Evolutionary conservation across 1,140 invertebrate species (phyloP), one percentile per base, ranked within the genome.

Genomic region (Aphaenogaster ashmeadi): DNA sequence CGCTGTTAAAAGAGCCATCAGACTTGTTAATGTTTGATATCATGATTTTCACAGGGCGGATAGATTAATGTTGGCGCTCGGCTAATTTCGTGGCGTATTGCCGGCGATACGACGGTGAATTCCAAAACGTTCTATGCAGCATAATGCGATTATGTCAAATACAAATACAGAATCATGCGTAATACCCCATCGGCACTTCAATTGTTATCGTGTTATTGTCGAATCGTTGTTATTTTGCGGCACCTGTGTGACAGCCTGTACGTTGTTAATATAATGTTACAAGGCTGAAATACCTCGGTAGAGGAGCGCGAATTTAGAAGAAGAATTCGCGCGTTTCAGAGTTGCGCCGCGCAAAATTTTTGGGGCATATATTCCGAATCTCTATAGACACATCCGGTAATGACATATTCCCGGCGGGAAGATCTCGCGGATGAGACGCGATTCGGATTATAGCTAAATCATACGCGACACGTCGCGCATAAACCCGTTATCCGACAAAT

Each of bases 11-110:
- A 83, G 80, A 83, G 80, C 80, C 80, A 52, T 83, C 80, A 83
- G 69, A 83, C 80, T 74, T 83, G 80, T 83, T 83, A 83, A 83
- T 74, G 80, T 72, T 83, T 83, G 80, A 83, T 83, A 60, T 74
- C 71, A 83, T 83, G 67, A 83, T 83, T 83, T 83, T 83, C 80
- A 8, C 67, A 74, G 67, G 27, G 11, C 67, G 52, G 3, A 83
- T 74, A 83, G 80, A 83, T 83, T 83, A 83, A 83, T 72, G 67
- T 21, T 74, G 80, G 80, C 80, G 67, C 18, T 4, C 18, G 41
- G 54, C 41, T 83, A 83, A 83, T 83, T 83, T 58, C 80, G 67
- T 21, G 80, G 52, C 67, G 27, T 36, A 74, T 83, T 83, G 41
- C 38, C 41, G 54, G 13, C 50, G 66, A 81, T 71, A 66, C 33